These are phyloP conservation scores for Nyleta sp. DNA, from an alignment of 2,888 invertebrate genomes.

Conservation along the genomic window DNA sequence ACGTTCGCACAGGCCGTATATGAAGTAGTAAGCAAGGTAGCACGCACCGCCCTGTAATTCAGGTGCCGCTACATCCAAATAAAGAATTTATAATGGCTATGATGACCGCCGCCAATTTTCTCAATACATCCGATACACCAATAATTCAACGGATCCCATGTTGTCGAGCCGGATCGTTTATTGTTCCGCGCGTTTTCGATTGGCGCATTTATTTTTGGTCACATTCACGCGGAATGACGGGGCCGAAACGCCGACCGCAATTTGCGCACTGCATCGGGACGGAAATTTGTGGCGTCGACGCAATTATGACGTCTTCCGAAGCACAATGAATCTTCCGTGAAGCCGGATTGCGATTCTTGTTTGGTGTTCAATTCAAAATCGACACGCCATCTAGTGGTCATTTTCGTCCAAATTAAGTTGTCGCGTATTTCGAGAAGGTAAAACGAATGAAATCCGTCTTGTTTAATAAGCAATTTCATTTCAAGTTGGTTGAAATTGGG, in stretches of 20 bases:
- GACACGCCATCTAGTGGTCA: no score
- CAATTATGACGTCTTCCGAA: conserved; percentile 49
- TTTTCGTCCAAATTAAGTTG: no score
- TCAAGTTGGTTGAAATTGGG: no score
- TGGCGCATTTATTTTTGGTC: conserved; percentile 56
- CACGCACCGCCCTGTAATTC: conserved; percentile 80
- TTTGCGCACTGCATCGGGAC: conserved; percentile 42
- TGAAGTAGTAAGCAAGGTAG: conserved; percentile 82
- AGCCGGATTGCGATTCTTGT: conserved; percentile 29
- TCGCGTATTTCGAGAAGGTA: no score
- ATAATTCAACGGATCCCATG: conserved; percentile 75
- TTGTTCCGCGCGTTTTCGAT: conserved; percentile 66
- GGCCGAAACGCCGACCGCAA: conserved; percentile 52
- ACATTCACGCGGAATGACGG: conserved; percentile 48
- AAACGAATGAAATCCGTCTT: no score
- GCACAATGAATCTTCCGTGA: conserved; percentile 47
- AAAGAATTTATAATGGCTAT: conserved; percentile 82
- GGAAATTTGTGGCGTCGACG: conserved; percentile 56
- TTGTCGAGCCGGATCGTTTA: conserved; percentile 72
- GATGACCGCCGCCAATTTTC: conserved; percentile 81
- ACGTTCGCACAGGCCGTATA: conserved; percentile 73
- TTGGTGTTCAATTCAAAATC: no score
- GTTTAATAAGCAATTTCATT: no score
- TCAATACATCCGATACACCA: conserved; percentile 79
- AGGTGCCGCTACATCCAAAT: conserved; percentile 79